Base-by-base conservation (phyloP, 2,888 invertebrate genomes). In the Agrotis clavis region DNA sequence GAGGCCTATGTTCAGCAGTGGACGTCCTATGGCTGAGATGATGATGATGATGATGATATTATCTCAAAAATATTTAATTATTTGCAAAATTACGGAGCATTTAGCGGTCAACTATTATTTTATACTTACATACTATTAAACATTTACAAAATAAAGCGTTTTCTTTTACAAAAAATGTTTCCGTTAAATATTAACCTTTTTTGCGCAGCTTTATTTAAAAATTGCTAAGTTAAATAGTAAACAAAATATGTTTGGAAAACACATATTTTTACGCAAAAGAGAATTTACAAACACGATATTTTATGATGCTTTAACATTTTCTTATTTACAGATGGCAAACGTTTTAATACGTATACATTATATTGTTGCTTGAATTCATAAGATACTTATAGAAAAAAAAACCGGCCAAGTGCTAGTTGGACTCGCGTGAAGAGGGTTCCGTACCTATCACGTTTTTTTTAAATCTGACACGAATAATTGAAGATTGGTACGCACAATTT, bases 131-230 rank as follows among this genome's bases (percentile, higher is more conserved):
- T 3, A 30, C 3, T 41, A 4, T 50, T 60, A 48, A 66, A 2
- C 35, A 35, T 51, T 51, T 53, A 50, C 11, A 54, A 54, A 50
- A 47, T 16, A 51, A 61, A 77, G 14, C 18, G 7, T 45, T 60
- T 45, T 18, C 16, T 59, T 45, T 50, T 13, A 35, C 2, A 13
- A 35, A 14, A 53, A 67, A 69, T 76, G 11, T 54, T 48, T 30
- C 67, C 21, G 16, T 54, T 51, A 13, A 35, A 67, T 41, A 25
- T 76, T 18, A 47, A 59, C 25, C 25, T 41, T 25, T 45, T 76
- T 16, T 77, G n/a, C 13, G 56, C 18, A 50, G 30, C 48, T 50
- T 4, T 70, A 19, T 74, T 77, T 70, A 69, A 50, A 76, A 77
- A 56, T 11, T 19, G 16, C 60, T 25, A 35, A 74, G 54, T 56